Evolutionary conservation across 2,888 invertebrate species (phyloP), one percentile per base, ranked within the genome.

Genomic region (Tiliacea citrago): DNA sequence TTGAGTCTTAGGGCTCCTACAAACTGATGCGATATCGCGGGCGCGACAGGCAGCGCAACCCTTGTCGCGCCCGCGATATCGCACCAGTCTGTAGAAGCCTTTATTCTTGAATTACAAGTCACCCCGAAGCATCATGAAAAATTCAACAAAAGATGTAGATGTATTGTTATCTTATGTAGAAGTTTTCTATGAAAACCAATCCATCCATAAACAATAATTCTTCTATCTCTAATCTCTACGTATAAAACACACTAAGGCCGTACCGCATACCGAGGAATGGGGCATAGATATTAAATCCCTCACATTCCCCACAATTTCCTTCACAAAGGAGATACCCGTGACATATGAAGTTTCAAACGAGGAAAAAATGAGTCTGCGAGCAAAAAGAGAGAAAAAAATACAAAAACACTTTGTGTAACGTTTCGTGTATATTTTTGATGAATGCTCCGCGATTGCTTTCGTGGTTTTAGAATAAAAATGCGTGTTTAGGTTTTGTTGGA

Each of bases 321-420:
- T 29, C 24, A 76, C 83, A 85, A 78, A 82, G 71, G 57, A 73
- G 73, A 73, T 69, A 55, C 62, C 68, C 60, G 35, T 74, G 68
- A 85, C 80, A 77, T 75, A 82, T 75, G 83, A 77, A 73, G 77
- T 85, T 82, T 78, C 73, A 78, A 85, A 87, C 77, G 80, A 72
- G 82, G 69, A 85, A 85, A 82, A 82, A 77, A 85, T 79, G 61
- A 60, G 70, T 49, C 29, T 29, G 57, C 47, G 57, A 35, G 74
- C 53, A 58, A 58, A 69, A 67, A 60, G 47, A 47, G 16, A 57
- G 5, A 60, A 45, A 67, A 39, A 71, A 70, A 51, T 60, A 67
- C 51, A 60, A 49, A 60, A 72, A 60, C 79, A 71, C 62, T 79
- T 67, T 68, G 60, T 79, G 68, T 63, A 51, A 45, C 58, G 35